Evolutionary conservation across 2,113 vertebrate species (phyloP).

Genomic region (Pipra filicauda): DNA sequence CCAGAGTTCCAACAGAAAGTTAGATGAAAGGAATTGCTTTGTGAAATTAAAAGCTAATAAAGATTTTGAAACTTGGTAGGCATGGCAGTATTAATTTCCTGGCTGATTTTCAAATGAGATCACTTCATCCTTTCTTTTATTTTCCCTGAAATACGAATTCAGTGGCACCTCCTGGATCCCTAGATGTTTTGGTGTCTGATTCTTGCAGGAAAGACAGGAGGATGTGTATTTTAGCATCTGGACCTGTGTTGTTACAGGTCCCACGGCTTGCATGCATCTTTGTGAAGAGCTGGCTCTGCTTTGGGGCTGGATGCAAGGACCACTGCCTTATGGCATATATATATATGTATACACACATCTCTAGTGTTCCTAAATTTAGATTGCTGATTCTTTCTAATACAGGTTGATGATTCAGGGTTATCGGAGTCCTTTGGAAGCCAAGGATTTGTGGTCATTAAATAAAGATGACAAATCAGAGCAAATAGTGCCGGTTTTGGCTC

Average conservation of each 20-base stretch:
- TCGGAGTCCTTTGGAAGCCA: conserved; percentile 84
- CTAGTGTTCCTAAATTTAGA: neutral
- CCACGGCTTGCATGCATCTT: neutral
- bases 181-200: neutral
- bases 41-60: conserved; percentile 36
- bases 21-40: conserved; percentile 26
- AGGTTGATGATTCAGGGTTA: conserved; percentile 89
- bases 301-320: neutral
- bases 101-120: conserved; percentile 10
- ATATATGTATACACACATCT: accelerated
- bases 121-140: neutral
- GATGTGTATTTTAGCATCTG: neutral
- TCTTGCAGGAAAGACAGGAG: neutral
- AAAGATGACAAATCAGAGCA: conserved; percentile 82
- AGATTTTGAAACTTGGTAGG: neutral
- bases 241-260: neutral
- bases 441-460: conserved; percentile 93
- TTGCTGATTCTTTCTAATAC: neutral
- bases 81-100: neutral
- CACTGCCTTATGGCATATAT: neutral
- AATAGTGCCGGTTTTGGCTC: conserved; percentile 84
- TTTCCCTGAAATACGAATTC: neutral
- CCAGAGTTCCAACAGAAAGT: neutral
- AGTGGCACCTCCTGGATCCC: neutral
- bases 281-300: neutral